Evolutionary conservation across 2,888 invertebrate genomes (phyloP), one percentile per base, ranked within the genome.

Genomic region (Choreutis nemorana): DNA sequence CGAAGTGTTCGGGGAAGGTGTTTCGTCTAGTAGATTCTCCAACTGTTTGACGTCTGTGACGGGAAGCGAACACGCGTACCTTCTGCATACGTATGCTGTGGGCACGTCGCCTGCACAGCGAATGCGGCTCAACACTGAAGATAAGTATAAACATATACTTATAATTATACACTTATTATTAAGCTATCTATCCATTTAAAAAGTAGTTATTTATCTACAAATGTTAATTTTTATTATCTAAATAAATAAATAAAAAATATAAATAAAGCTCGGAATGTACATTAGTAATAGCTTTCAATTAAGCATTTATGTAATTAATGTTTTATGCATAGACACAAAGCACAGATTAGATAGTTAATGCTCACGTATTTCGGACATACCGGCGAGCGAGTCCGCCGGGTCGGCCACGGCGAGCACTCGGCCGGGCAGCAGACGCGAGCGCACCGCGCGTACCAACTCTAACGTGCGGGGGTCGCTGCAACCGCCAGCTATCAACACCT

Each of bases 81-180:
- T 85, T 4, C 87, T 81, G 55, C 92, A 92, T n/a, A 91, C 88
- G 57, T 87, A 91, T 12, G 87, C 91, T 0, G 87, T 84, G 1
- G 90, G 84, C 30, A 81, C 82, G 13, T 84, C 86, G 14, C 83
- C 81, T 1, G 81, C 59, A 3, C 80, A 68, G 27, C 79, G 68
- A 46, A 82, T 78, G 28, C 83, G 81, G 31, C 73, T 60, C 5
- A 85, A 49, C 32, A 81, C 77, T 64, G 57, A 8, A 35, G 35
- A 21, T 5, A 26, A 28, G 8, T 8, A 26, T 26, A 15, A 4
- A 10, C 13, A 10, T 5, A 4, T 10, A 5, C 24, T 6, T 24
- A 18, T 6, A 8, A 18, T 18, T 18, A 18, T 8, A 18, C 18
- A 18, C 8, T 18, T 8, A n/a, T 5, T 18, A 18, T 8, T 6